Evolutionary conservation across 2,888 invertebrate genomes (phyloP), one percentile per base, ranked within the genome.

Genomic region (Lissonota sp.): DNA sequence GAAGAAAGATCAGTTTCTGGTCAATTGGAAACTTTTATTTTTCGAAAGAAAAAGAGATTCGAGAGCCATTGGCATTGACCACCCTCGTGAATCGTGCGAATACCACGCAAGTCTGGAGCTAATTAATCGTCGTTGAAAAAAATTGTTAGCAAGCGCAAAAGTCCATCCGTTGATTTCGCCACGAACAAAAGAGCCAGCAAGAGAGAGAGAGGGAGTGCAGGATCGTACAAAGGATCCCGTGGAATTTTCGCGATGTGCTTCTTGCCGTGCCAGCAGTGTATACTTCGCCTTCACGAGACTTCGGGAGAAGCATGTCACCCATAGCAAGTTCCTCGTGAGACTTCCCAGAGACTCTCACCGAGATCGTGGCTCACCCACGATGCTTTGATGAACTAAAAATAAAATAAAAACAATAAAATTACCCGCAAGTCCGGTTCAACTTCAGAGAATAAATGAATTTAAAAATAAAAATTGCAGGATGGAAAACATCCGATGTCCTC

Each of bases 121-220:
- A 86, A 85, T 88, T 88, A 86, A 88, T 87, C 76, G 75, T 58
- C 84, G 80, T 79, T 69, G 83, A 85, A 86, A 26, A 26, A 87
- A 84, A 81, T 70, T 57, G 57, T 63, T 40, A 55, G 46, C 55
- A 39, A 62, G 67, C 67, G 71, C 63, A 70, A 67, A 72, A 53
- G 62, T 75, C 46, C 80, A 67, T 80, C 77, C 26, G 26, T 78
- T 64, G 16, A 77, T 79, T 79, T 82, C 79, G 74, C 62, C 60
- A 76, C 39, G 75, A 64, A 74, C 75, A 55, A 69, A 66, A 16
- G 4, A 46, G 44, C 69, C 42, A 16, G 51, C 8, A 57, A 64
- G 12, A 39, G 4, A 62, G 26, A 8, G 37, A 53, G 42, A 26
- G 40, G 2, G 72, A 39, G 66, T 60, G 53, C 62, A 10, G 37